Evolutionary conservation across 2,797 vertebrate genomes (phyloP), one percentile per base, ranked within the genome.

Genomic region (Smutsia gigantea): DNA sequence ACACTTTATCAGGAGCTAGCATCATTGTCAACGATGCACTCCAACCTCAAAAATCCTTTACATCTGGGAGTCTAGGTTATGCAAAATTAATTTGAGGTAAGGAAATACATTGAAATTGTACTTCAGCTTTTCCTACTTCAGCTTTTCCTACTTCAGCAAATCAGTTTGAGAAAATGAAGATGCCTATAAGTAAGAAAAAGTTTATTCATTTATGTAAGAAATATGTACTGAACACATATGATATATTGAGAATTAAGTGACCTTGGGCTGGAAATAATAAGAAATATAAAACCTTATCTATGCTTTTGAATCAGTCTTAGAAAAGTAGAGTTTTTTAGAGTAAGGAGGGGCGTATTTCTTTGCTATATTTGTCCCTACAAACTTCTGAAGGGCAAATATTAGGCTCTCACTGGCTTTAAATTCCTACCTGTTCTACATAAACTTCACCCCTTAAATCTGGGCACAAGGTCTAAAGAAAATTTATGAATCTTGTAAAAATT

Each of bases 401-500:
- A 86, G 84, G 66, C 11, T 93, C 63, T 89, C 4, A 37, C 27
- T 66, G 46, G 4, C 79, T 96, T n/a, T 21, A 57, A 39, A 61
- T 15, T 87, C 39, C 1, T 7, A 71, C 25, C n/a, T 89, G 42
- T n/a, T 83, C 49, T 89, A 88, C 17, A 51, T 64, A 87, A 95
- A 88, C 12, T 19, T 64, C 19, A 64, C 74, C 39, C 39, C 69
- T 91, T 87, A 89, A 74, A 71, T 85, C 46, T 93, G 61, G 34
- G 15, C 15, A 84, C 29, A 85, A 77, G 4, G 92, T 74, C 66
- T 57, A 85, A 81, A 95, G 78, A 18, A 97, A 89, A 96, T 93
- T 87, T 83, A 68, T 94, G n/a, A 89, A 93, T 82, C 49, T 75
- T 96, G 10, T 91, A 61, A 57, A 94, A 42, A 96, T 89, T 93